Percentiles rank a stretch among this genome's conserved stretches.
Conservation (phyloP, 2,797 vertebrate species). For the Gambusia yucatana region DNA sequence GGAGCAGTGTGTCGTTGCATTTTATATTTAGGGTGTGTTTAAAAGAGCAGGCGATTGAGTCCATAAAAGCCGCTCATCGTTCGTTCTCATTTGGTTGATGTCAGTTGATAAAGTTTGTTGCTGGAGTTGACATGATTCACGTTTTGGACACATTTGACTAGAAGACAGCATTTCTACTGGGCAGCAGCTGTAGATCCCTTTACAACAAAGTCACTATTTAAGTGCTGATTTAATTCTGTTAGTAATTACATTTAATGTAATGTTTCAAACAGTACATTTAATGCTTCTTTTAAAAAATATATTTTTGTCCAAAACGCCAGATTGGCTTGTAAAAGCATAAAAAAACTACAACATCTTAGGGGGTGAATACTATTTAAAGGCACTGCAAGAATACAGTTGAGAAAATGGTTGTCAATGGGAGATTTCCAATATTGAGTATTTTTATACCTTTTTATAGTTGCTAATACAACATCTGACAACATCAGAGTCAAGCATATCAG, state of each 20-base stretch:
- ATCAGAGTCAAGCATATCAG: background rate
- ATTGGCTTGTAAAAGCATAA: background rate
- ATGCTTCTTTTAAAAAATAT: too few relatives aligned
- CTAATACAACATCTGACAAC: background rate
- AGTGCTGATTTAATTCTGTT: background rate
- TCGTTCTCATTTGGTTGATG: background rate
- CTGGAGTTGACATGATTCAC: background rate
- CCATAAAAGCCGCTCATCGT: slow-evolving; percentile 28
- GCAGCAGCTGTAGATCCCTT: background rate
- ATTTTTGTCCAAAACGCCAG: too few relatives aligned
- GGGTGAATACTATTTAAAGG: background rate
- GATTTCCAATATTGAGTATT: too few relatives aligned
- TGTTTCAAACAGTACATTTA: background rate
- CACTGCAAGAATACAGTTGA: background rate
- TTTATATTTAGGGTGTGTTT: slow-evolving; percentile 18
- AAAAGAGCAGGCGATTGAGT: slow-evolving; percentile 39
- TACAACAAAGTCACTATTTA: background rate
- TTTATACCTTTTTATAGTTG: background rate
- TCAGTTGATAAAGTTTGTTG: background rate
- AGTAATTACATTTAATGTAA: too few relatives aligned
- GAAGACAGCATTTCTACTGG: background rate
- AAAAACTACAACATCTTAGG: background rate
- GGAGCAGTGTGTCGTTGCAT: slow-evolving; percentile 2
- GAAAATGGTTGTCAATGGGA: too few relatives aligned
- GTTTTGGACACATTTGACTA: background rate